Base-by-base conservation (phyloP, 1,140 invertebrate species). In the Drosophila ambigua region DNA sequence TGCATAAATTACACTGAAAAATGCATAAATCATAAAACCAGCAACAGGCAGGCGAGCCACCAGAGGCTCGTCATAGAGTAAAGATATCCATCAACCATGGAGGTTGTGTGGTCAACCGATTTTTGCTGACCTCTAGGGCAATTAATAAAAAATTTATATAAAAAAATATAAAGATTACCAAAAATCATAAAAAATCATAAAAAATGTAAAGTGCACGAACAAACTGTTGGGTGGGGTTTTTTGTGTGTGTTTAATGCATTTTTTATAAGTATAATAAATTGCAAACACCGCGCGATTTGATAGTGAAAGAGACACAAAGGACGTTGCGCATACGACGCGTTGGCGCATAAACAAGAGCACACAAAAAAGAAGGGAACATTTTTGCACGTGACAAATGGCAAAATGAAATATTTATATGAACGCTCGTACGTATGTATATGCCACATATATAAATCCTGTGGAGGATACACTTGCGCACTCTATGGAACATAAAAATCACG, bases 401-500 rank as follows among this genome's bases (percentile, higher is more conserved):
- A 83, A 87, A 87, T 87, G 66, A 83, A 87, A 87, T 79, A 85
- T 85, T 87, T 82, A 85, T 85, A 72, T 78, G 63, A 61, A 72
- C 60, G 51, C 15, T 60, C 28, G 62, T 53, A 49, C 84, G 58
- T 68, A 74, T 2, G 66, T 83, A 68, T 48, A 65, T 69, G 15
- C 44, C 66, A 43, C 20, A 20, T 61, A 54, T 50, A 54, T 59
- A 60, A 24, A 51, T 51, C 52, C 62, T 24, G 15, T 31, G 20
- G 35, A 39, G 35, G 35, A 39, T 39, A 39, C 35, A 39, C 35
- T 39, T 39, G 35, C 51, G 39, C 50, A 15, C 64, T 58, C 64
- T 16, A n/a, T 16, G 7, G 65, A 73, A 54, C 61, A 81, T 77
- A 78, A 81, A 85, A 87, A 85, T 85, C 82, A 85, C 82, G 82